Base-by-base conservation (phyloP, 2,113 vertebrate genomes). In the Dolichotis patagonum region DNA sequence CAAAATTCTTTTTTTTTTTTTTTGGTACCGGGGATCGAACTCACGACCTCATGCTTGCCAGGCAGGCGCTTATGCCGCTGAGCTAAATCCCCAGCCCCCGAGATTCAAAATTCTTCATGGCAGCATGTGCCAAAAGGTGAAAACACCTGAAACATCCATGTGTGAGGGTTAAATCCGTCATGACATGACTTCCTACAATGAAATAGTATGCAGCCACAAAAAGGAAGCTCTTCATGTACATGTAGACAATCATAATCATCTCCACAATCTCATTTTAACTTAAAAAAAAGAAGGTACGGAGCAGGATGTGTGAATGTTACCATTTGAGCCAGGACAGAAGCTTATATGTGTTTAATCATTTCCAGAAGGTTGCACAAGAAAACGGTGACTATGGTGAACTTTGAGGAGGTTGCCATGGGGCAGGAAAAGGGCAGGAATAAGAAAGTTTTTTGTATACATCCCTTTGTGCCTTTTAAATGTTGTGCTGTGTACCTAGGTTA, bases 301-400 rank as follows among this genome's bases (percentile, higher is more conserved):
- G 38, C 13, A 63, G 32, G 9, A 60, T 38, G 17, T 32, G 32
- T 32, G 30, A 32, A 89, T 41, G 38, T 54, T 94, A 26, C 63
- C 52, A 8, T 60, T 56, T 54, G 49, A 77, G 35, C 32, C 41
- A 49, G 75, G 19, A 8, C 8, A 65, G 75, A 52, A 62, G n/a
- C 38, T 81, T 78, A 24, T 78, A 24, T 20, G 7, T 46, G 1
- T 84, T 85, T 52, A 54, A 60, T 95, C 92, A 83, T 94, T 92
- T 94, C 78, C 89, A n/a, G 62, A 85, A 94, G 69, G 12, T 60
- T 46, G 22, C 49, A 84, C 63, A 77, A 87, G 69, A 92, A 87
- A 67, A 43, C 56, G 58, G 67, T 75, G 92, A 38, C 69, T 67
- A 30, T 54, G n/a, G 35, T 65, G 85, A 65, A 81, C 52, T 56